These are phyloP conservation scores for Nesometra sesokonis DNA, from an alignment of 35 echinoderm and acorn worm genomes.

Conservation along the genomic window DNA sequence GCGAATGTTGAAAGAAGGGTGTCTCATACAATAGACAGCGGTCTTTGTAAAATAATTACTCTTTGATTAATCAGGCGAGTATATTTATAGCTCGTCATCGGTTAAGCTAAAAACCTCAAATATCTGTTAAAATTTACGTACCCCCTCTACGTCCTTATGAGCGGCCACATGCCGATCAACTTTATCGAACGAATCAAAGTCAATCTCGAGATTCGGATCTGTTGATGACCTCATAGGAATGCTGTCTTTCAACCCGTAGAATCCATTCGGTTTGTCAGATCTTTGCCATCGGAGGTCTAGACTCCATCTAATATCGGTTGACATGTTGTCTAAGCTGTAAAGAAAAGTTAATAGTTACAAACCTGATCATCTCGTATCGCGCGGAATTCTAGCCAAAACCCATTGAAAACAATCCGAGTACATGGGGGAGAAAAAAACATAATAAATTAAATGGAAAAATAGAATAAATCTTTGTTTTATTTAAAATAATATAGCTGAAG, in stretches of 20 bases:
- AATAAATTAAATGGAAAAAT: no score
- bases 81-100: no score
- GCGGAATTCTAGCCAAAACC: neutral
- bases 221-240: constrained; percentile 14
- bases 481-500: no score
- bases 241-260: constrained; percentile 46
- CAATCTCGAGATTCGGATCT: constrained; percentile 34
- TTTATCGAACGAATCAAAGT: constrained; percentile 39
- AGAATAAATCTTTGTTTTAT: no score
- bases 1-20: no score
- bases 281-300: constrained; percentile 50
- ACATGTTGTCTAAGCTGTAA: constrained; percentile 39
- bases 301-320: constrained; percentile 57
- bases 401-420: neutral
- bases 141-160: neutral
- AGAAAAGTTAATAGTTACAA: neutral
- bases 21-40: no score
- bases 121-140: neutral
- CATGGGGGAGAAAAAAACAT: no score
- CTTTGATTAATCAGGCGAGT: no score
- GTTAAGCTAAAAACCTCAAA: neutral
- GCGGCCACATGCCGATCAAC: constrained; percentile 16
- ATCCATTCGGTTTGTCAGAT: constrained; percentile 45
- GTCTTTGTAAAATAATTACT: no score
- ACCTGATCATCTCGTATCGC: neutral